These are phyloP conservation scores for Nomada flava DNA, from an alignment of 2,888 invertebrate genomes.

Conservation along the genomic window DNA sequence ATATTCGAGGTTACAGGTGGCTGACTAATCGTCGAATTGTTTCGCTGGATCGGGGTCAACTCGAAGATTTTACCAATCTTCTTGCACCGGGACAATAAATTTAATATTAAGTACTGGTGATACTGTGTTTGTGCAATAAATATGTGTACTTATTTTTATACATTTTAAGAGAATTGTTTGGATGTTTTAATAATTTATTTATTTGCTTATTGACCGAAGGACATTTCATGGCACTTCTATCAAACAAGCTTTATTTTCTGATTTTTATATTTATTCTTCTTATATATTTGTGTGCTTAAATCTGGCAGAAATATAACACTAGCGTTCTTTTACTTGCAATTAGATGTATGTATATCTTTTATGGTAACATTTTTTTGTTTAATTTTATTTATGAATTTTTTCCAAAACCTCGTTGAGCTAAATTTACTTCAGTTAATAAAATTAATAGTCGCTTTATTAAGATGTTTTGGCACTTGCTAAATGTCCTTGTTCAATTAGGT, in stretches of 20 bases:
- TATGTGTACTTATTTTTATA: not conserved
- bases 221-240: too few species aligned
- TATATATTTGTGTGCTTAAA: too few species aligned
- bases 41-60: not conserved
- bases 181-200: not conserved
- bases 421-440: not conserved
- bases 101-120: too few species aligned
- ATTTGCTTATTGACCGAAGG: not conserved
- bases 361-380: not conserved
- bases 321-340: too few species aligned
- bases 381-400: not conserved
- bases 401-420: not conserved
- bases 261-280: too few species aligned
- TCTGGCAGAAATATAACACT: too few species aligned
- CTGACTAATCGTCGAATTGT: slow-evolving; percentile 24
- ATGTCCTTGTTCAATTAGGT: slow-evolving; percentile 19
- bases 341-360: not conserved
- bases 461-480: not conserved
- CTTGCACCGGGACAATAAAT: too few species aligned
- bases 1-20: not conserved
- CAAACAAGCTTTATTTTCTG: too few species aligned
- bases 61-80: not conserved
- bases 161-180: not conserved
- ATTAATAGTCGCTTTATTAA: not conserved
- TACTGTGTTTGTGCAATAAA: not conserved